A percentile compares a stretch with the other conserved stretches of the same genome.
phyloP scores from a whole-genome alignment of 2,888 invertebrate genomes.

The Pristionchus entomophagus region DNA sequence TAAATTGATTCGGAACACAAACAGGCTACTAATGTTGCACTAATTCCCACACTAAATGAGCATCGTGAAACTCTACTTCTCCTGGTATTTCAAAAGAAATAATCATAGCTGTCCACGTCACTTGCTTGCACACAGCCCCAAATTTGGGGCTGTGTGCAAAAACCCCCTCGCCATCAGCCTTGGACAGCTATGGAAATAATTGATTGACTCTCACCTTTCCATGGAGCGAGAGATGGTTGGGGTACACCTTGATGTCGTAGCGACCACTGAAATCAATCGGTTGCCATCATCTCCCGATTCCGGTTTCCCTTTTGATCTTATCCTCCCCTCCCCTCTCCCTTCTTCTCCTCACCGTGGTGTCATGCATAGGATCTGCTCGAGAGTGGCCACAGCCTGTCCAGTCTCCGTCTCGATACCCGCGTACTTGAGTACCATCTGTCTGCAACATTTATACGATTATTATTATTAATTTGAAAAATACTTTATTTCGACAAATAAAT shows the following conservation, averaged over 20 bases:
- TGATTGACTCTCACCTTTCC: constrained; percentile 88
- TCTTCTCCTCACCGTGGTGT: constrained; percentile 87
- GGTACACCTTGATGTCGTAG: constrained; percentile 95
- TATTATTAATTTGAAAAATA: not conserved
- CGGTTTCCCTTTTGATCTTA: not conserved
- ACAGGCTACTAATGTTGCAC: too few relatives aligned
- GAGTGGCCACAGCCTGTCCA: constrained; percentile 96
- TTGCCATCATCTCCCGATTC: not conserved
- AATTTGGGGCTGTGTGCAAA: too few relatives aligned
- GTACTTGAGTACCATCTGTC: constrained; percentile 87
- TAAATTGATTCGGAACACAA: too few relatives aligned
- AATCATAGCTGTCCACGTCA: too few relatives aligned
- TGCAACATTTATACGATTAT: not conserved
- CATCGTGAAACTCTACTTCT: not conserved
- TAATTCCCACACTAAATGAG: not conserved
- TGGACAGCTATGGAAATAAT: too few relatives aligned
- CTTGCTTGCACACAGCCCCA: too few relatives aligned
- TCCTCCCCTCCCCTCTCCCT: not conserved
- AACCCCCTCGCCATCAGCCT: too few relatives aligned
- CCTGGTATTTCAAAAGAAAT: too few relatives aligned
- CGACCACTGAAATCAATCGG: constrained; percentile 86
- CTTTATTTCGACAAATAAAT: not conserved
- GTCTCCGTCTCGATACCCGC: constrained; percentile 92
- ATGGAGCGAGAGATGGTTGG: constrained; percentile 91
- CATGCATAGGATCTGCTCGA: constrained; percentile 95